phyloP scores from a whole-genome alignment of 2,888 invertebrate species.

The Fragum whitleyi region DNA sequence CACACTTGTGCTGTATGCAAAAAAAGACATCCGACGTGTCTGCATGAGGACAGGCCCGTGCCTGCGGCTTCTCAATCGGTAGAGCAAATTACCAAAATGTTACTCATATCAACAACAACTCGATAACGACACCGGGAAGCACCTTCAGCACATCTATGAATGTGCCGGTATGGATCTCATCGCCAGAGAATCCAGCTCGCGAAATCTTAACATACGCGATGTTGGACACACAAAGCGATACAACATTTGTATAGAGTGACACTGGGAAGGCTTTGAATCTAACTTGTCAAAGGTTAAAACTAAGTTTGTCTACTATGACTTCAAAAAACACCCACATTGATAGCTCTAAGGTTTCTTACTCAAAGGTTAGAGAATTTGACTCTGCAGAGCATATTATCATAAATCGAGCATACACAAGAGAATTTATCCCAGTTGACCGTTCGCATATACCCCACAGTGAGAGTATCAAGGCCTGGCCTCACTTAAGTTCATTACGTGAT shows the following conservation, averaged over 20 bases:
- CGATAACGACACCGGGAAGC: not conserved
- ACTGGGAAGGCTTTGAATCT: slow-evolving; percentile 17
- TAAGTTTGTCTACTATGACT: slow-evolving; percentile 53
- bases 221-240: slow-evolving; percentile 58
- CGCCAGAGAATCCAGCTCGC: not conserved
- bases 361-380: slow-evolving; percentile 40
- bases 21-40: slow-evolving; percentile 34
- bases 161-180: slow-evolving; percentile 41
- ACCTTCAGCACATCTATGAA: slow-evolving; percentile 6
- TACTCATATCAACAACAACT: not conserved
- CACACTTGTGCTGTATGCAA: slow-evolving; percentile 27
- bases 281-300: not conserved
- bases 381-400: slow-evolving; percentile 17
- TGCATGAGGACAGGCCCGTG: slow-evolving; percentile 24
- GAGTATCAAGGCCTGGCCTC: slow-evolving; percentile 33
- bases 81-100: not conserved
- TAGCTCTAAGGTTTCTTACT: slow-evolving; percentile 25
- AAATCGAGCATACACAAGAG: slow-evolving; percentile 43
- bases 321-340: slow-evolving; percentile 39
- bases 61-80: too few relatives aligned
- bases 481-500: slow-evolving; percentile 33
- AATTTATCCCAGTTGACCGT: slow-evolving; percentile 52
- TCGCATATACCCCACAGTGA: slow-evolving; percentile 49
- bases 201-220: slow-evolving; percentile 51
- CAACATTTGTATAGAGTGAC: slow-evolving; percentile 44